Evolutionary conservation across 2,888 invertebrate genomes (phyloP), one percentile per base, ranked within the genome.

Genomic region (Palloptera scutellata): DNA sequence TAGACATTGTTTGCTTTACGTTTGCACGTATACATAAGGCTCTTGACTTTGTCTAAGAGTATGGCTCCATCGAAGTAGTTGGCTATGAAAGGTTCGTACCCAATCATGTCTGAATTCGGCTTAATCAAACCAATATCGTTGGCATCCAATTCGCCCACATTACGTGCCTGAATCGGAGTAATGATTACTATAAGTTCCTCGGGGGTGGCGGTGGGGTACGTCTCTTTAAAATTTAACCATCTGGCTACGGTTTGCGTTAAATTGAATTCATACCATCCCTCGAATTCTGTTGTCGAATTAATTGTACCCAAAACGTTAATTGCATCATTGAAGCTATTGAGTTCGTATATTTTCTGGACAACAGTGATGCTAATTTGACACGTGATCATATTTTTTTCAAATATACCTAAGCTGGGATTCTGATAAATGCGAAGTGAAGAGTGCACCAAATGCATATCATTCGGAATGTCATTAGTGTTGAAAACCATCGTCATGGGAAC

Each of bases 201-300:
- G 8, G 76, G 74, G 10, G 71, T 30, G 6, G 61, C 52, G 5
- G 48, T 60, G 1, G 66, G 68, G 52, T 70, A 68, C 1, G 67
- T 30, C 11, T 69, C 71, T 59, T 72, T 74, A n/a, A 70, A 70
- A 5, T 69, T 69, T 13, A 95, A 89, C 97, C 97, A 97, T 55
- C 90, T 86, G 1, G 88, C 86, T 54, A 95, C 86, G 10, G 93
- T 91, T 30, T 86, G 87, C 1, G 94, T 95, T 63, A 95, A 89
- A 83, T 97, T 96, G 70, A 96, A 86, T 75, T 92, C 91, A 64
- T 96, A 83, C 97, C 97, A 97, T 10, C 96, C 96, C 73, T 92
- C 91, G 68, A 89, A 89, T 10, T 86, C 87, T 11, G 89, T 87
- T 15, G 91, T 92, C 0, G 92, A 91, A 78, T 93, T 93, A 54